Percentiles rank a stretch among this genome's conserved stretches.
These are phyloP conservation scores for Plagodis pulveraria DNA, from an alignment of 2,888 invertebrate genomes.

Conservation along the genomic window DNA sequence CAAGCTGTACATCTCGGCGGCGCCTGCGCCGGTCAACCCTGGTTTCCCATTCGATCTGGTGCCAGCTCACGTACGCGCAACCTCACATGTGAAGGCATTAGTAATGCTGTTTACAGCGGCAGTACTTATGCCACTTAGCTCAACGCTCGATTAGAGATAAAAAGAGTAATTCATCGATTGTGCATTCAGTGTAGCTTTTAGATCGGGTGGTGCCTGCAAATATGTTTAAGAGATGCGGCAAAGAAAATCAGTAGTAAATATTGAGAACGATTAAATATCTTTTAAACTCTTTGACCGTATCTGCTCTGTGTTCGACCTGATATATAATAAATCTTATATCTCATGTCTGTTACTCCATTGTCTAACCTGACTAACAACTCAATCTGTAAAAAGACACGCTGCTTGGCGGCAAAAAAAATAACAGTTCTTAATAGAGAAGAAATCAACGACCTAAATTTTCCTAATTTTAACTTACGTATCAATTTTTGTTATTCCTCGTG, in stretches of 20 bases:
- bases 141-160: slow-evolving; percentile 31
- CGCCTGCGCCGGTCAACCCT: slow-evolving; percentile 58
- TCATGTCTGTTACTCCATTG: no score
- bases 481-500: slow-evolving; percentile 48
- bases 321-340: no score
- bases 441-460: slow-evolving; percentile 2
- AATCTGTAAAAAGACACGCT: no score
- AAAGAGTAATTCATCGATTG: slow-evolving; percentile 31
- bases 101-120: slow-evolving; percentile 44
- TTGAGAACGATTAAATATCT: slow-evolving; percentile 7
- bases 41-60: slow-evolving; percentile 73
- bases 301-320: no score
- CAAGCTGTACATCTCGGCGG: slow-evolving; percentile 55
- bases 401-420: neutral
- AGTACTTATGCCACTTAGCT: slow-evolving; percentile 35
- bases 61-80: slow-evolving; percentile 62
- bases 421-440: neutral
- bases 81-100: slow-evolving; percentile 44
- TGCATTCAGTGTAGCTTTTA: slow-evolving; percentile 22
- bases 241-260: slow-evolving; percentile 21
- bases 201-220: slow-evolving; percentile 25
- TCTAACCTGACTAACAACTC: no score
- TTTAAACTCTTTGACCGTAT: no score
- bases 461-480: slow-evolving; percentile 30
- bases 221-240: slow-evolving; percentile 26